Conservation (phyloP, 1,140 invertebrate species). For the Megathymus violae region DNA sequence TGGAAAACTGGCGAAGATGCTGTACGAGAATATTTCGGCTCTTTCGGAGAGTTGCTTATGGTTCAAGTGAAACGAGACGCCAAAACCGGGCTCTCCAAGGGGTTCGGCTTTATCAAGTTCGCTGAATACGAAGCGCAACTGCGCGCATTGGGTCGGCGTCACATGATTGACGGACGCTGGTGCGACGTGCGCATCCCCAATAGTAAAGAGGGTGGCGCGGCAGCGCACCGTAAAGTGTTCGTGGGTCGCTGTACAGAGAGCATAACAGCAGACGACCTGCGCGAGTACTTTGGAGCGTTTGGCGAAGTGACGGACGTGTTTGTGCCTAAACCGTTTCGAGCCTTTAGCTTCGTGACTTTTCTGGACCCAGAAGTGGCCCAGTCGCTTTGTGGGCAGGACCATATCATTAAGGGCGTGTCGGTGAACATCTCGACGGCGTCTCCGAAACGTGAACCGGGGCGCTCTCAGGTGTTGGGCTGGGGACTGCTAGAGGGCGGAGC, state of each 20-base stretch:
- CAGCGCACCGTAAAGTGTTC: slow-evolving; percentile 96
- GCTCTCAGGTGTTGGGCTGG: slow-evolving; percentile 64
- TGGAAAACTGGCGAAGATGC: slow-evolving; percentile 92
- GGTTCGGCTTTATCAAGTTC: slow-evolving; percentile 93
- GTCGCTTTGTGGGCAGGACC: slow-evolving; percentile 97
- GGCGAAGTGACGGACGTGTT: slow-evolving; percentile 98
- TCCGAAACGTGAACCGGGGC: slow-evolving; percentile 88
- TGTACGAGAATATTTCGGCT: slow-evolving; percentile 89
- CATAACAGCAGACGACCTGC: slow-evolving; percentile 93
- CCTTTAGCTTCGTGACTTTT: slow-evolving; percentile 98
- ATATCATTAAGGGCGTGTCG: slow-evolving; percentile 97
- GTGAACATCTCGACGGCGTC: slow-evolving; percentile 98
- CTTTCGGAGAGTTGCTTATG: slow-evolving; percentile 91
- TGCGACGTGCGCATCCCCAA: slow-evolving; percentile 92
- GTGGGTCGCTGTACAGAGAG: slow-evolving; percentile 97
- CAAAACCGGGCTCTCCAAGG: slow-evolving; percentile 90
- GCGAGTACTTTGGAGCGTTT: slow-evolving; percentile 97
- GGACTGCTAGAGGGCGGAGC: slow-evolving; percentile 58
- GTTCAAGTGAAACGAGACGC: slow-evolving; percentile 89
- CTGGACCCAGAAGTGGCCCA: slow-evolving; percentile 97
- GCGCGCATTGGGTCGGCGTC: slow-evolving; percentile 86
- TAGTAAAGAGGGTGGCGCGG: slow-evolving; percentile 91
- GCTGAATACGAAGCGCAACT: slow-evolving; percentile 88
- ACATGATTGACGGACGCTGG: slow-evolving; percentile 92
- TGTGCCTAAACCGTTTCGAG: slow-evolving; percentile 96